A percentile compares a stretch with the other conserved stretches of the same genome.
Conservation (phyloP, 2,888 invertebrate genomes). For the Operophtera brumata region DNA sequence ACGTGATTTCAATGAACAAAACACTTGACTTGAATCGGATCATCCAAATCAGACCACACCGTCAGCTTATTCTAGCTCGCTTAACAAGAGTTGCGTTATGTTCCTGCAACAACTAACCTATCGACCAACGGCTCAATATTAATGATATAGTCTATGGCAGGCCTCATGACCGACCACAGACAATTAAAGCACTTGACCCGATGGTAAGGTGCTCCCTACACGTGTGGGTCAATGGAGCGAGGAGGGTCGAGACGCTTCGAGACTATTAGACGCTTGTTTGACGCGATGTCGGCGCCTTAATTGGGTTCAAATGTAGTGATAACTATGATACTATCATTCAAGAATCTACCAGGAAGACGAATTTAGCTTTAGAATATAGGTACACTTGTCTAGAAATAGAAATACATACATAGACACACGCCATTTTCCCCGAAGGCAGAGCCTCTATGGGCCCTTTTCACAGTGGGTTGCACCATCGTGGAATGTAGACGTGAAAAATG, state of each 20-base stretch:
- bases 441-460: no score
- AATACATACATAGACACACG: no score
- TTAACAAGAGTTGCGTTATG: neutral
- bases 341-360: neutral
- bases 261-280: conserved; percentile 39
- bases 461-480: no score
- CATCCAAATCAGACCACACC: no score
- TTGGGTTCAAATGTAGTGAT: conserved; percentile 25
- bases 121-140: conserved; percentile 22
- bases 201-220: conserved; percentile 43
- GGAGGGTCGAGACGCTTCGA: conserved; percentile 46
- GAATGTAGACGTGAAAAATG: no score
- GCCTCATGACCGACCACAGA: conserved; percentile 43
- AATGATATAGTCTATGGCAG: conserved; percentile 21
- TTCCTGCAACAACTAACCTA: neutral
- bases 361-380: no score
- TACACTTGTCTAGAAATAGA: neutral
- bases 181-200: conserved; percentile 72
- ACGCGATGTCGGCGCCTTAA: conserved; percentile 29
- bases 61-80: neutral
- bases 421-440: no score
- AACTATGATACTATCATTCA: conserved; percentile 13
- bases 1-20: no score
- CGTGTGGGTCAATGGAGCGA: conserved; percentile 49
- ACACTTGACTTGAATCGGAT: no score